Evolutionary conservation across 2,797 vertebrate genomes (phyloP).

Genomic region (Coendou prehensilis): DNA sequence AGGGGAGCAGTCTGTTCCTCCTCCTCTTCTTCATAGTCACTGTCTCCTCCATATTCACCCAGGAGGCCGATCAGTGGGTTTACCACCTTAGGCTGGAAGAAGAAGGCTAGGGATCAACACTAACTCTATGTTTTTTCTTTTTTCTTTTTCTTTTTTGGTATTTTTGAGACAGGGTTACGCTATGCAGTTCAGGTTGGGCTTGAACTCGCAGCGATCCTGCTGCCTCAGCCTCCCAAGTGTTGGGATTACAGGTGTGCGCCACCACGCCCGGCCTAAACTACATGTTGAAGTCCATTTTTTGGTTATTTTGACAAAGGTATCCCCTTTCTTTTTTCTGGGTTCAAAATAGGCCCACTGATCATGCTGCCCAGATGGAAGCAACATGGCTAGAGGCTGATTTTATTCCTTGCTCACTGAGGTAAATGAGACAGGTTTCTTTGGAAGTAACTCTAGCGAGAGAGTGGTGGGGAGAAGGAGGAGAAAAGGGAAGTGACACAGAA

Average conservation of each 20-base stretch:
- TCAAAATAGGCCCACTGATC: background rate
- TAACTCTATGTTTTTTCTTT: background rate
- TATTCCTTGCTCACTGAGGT: background rate
- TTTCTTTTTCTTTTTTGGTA: background rate
- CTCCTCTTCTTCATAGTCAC: conserved; percentile 96
- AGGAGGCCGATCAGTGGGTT: conserved; percentile 96
- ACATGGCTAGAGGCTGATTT: conserved; percentile 11
- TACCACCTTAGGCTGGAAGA: conserved; percentile 94
- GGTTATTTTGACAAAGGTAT: background rate
- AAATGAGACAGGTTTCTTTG: background rate
- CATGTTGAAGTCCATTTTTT: background rate
- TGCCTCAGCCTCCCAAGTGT: background rate
- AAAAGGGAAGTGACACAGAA: background rate
- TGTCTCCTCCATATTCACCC: conserved; percentile 96
- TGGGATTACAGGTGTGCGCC: background rate
- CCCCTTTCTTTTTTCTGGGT: conserved; percentile 4
- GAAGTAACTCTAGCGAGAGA: conserved; percentile 3
- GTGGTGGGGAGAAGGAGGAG: background rate
- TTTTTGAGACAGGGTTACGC: background rate
- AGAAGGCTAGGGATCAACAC: conserved; percentile 55
- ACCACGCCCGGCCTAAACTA: background rate
- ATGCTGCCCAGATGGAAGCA: background rate
- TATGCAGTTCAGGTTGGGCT: background rate
- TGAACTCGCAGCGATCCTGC: background rate
- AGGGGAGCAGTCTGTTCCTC: conserved; percentile 90